phyloP scores from a whole-genome alignment of 2,797 vertebrate species.

The Gallinago solitaria region DNA sequence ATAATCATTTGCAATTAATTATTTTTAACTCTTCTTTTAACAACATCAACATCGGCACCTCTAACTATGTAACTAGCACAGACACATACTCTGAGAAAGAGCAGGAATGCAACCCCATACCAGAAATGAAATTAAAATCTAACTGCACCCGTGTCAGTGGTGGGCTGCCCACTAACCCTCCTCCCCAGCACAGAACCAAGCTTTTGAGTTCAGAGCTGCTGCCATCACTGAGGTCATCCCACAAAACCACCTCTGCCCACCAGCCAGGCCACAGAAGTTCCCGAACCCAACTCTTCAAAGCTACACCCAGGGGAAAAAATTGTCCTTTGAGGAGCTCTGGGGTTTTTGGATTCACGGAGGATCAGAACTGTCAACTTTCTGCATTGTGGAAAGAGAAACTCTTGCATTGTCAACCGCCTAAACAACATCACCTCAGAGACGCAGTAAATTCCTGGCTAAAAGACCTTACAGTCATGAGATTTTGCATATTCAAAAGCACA shows the following conservation, averaged over 20 bases:
- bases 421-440: background rate
- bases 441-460: background rate
- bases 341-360: background rate
- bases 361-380: background rate
- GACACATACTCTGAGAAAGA: background rate
- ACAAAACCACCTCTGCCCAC: background rate
- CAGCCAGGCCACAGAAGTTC: background rate
- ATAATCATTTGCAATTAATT: background rate
- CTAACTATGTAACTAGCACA: background rate
- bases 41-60: background rate
- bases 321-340: background rate
- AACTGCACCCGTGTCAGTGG: background rate
- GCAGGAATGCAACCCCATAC: background rate
- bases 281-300: background rate
- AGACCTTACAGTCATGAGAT: background rate
- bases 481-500: conserved; percentile 44
- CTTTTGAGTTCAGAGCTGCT: background rate
- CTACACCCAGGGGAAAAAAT: background rate
- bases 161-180: background rate
- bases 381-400: background rate
- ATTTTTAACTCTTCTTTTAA: background rate
- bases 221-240: background rate
- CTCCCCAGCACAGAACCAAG: background rate
- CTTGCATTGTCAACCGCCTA: background rate
- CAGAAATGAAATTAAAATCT: background rate